Base-by-base conservation (phyloP, 1,140 invertebrate species). In the Drosophila novamexicana region DNA sequence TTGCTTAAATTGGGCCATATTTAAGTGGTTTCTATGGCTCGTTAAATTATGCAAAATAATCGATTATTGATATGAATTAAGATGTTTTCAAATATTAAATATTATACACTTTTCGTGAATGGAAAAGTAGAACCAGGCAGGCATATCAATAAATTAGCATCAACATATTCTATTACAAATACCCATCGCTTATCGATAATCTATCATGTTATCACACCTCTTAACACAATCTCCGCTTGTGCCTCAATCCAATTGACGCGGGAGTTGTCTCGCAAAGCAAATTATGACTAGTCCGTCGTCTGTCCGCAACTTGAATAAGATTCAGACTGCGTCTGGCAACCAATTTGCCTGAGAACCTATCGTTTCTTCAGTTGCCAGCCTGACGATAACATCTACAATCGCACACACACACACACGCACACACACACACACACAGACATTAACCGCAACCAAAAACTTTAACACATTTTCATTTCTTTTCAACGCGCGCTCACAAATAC, bases 391-490 rank as follows among this genome's bases (percentile, higher is more conserved):
- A 56, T 22, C 32, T 36, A 39, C 40, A 54, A 54, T 1, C 22
- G 10, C 42, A 47, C 1, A 29, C 42, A 34, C 2, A 3, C 47
- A 39, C 36, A n/a, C 65, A 37, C 18, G 10, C 37, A 14, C 22
- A 18, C 59, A 16, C 62, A 10, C 40, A 22, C 37, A 1, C 22
- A 42, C 14, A 47, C 16, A 16, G 7, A 49, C 8, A 37, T 16
- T 39, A 64, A 36, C 44, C 53, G 44, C 53, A 67, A 45, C 63
- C 63, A 79, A 77, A 77, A 82, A 79, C 70, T 77, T 68, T 52
- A 80, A 69, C 81, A 80, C 81, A 84, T 83, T 83, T 84, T 85
- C 77, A 84, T 85, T 84, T 85, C 68, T 81, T 80, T 84, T 84
- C 81, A 85, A 78, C 58, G 71, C 79, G 64, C 52, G 40, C 66